Evolutionary conservation across 2,797 vertebrate genomes (phyloP), one percentile per base, ranked within the genome.

Genomic region (Echeneis naucrates): DNA sequence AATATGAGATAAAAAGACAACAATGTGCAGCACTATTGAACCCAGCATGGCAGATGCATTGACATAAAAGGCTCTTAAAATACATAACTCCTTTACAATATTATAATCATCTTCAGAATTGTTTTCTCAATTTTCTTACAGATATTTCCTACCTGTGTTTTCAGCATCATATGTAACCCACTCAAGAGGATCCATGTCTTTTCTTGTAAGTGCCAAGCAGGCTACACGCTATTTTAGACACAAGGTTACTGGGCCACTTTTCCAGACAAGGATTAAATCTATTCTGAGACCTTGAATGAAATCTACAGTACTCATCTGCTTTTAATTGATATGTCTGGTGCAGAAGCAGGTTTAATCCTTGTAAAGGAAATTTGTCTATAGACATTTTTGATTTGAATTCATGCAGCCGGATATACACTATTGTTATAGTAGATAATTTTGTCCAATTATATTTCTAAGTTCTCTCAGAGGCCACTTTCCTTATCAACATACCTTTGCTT

Each of bases 121-220:
- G 3, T n/a, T 44, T 32, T 47, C 48, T 51, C 0, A 21, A 23
- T 75, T 82, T 52, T 75, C 72, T 80, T 77, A 51, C 82, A 91
- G 90, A 68, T 82, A 32, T 78, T 75, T 50, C 54, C 66, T 63
- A 68, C 60, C 63, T 45, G 53, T 76, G 57, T 78, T 88, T 92
- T 91, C 81, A 26, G 80, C 64, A 72, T 85, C 80, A 57, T 81
- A 86, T 85, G 87, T 82, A 54, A 83, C 70, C 52, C 78, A 72
- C 65, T 72, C 90, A 77, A 81, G 82, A 87, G 92, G 92, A 94
- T 91, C 93, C 87, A 95, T 95, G 94, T 95, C 94, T 92, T 95
- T 95, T 94, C 91, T 95, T 92, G 95, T 95, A 85, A 93, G 95
- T 92, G 10, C 16, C 27, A 62, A 9, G 2, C 61, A 5, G 26